Base-by-base conservation (phyloP, 2,888 invertebrate species). In the Pammene aurita region DNA sequence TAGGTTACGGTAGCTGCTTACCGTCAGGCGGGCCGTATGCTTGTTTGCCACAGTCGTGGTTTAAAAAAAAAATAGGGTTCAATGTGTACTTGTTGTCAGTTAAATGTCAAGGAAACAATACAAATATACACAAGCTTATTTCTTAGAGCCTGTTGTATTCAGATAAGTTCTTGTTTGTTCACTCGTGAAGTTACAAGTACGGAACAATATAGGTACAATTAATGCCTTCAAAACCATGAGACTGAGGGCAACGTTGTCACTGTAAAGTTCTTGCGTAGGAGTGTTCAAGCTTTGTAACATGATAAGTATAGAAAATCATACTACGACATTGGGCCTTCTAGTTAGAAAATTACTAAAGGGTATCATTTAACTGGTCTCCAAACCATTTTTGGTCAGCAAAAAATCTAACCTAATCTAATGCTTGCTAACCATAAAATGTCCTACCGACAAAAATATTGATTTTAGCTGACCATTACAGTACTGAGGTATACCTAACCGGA, bases 91-190 rank as follows among this genome's bases (percentile, higher is more conserved):
- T 26, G 2, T 2, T 26, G 26, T 4, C 26, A 26, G 26, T 26
- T 26, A 26, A 26, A 26, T 26, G 26, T 4, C 26, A 26, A 34
- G 14, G 5, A 35, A 16, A 63, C 62, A 62, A 56, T 34, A 50
- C 57, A 50, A 62, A 56, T 34, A 50, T 50, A 50, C 42, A 54
- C 0, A 16, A 54, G 35, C 44, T 63, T 68, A 63, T 44, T 57
- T 52, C 67, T 55, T 50, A 35, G 50, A 63, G 62, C 63, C 48
- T 50, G 18, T 35, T 44, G 56, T 50, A 50, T 61, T 62, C 58
- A n/a, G 44, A 58, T 57, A n/a, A 67, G 66, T 61, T 61, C 44
- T 61, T 55, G 57, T 67, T 57, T 63, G 50, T 42, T 62, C 13
- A 38, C 35, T 26, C 7, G 48, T 55, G 16, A 52, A 60, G 60